Conservation (phyloP, 2,797 vertebrate genomes). For the Brotula barbata region DNA sequence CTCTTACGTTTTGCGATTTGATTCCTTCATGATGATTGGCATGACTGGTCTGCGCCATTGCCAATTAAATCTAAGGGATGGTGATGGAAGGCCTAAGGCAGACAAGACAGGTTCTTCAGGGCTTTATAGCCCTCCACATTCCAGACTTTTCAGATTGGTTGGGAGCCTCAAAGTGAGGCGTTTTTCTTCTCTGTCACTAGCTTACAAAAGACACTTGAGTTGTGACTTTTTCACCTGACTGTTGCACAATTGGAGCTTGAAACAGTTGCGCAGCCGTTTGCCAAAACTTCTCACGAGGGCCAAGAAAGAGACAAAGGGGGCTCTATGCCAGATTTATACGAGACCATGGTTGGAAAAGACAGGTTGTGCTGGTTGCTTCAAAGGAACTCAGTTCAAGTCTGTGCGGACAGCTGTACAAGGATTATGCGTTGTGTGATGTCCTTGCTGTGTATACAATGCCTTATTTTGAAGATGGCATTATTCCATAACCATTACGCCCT, state of each 20-base stretch:
- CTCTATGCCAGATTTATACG: constrained; percentile 1
- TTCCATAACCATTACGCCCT: not conserved
- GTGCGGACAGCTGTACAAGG: not conserved
- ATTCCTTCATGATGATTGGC: constrained; percentile 21
- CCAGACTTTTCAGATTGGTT: constrained; percentile 7
- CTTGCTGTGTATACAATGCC: not conserved
- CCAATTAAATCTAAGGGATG: constrained; percentile 18
- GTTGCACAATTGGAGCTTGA: constrained; percentile 1
- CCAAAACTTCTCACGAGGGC: not conserved
- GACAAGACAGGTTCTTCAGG: not conserved
- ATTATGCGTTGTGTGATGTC: constrained; percentile 1
- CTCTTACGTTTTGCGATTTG: constrained; percentile 28
- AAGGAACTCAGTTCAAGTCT: not conserved
- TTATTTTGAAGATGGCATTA: not conserved
- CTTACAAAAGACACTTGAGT: constrained; percentile 4
- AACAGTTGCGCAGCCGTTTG: constrained; percentile 7
- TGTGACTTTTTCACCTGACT: constrained; percentile 8
- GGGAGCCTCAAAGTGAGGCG: not conserved
- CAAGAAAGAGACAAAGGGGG: not conserved
- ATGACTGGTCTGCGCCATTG: constrained; percentile 6
- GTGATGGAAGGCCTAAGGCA: constrained; percentile 8
- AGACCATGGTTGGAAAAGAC: not conserved
- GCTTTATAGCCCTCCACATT: not conserved
- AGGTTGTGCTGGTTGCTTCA: constrained; percentile 4
- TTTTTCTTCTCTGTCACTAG: not conserved